These are phyloP conservation scores for Latrodectus hesperus DNA, from an alignment of 2,888 invertebrate species.

Conservation along the genomic window DNA sequence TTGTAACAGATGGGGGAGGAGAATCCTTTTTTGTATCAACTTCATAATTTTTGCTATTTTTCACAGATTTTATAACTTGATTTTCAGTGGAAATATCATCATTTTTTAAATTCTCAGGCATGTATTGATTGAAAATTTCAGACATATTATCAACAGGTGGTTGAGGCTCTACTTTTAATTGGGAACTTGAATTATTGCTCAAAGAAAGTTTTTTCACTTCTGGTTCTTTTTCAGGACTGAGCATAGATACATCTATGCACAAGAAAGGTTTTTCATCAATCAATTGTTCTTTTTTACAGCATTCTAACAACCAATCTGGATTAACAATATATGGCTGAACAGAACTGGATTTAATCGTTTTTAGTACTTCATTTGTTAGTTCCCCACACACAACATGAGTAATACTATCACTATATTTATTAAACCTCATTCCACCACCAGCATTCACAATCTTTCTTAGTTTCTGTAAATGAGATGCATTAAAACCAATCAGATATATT, in stretches of 20 bases:
- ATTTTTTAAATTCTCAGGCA: conserved; percentile 39
- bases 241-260: conserved; percentile 19
- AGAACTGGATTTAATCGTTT: conserved; percentile 71
- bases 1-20: not conserved
- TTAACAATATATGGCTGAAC: conserved; percentile 80
- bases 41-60: not conserved
- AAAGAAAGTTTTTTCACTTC: not conserved
- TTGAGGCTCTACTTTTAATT: conserved; percentile 6
- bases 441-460: conserved; percentile 82
- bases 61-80: not conserved
- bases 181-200: conserved; percentile 17
- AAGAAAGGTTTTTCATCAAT: conserved; percentile 77
- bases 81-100: not conserved
- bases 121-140: conserved; percentile 74
- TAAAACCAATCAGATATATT: conserved; percentile 83
- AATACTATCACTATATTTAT: conserved; percentile 83
- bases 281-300: conserved; percentile 80
- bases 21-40: not conserved
- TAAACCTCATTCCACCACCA: conserved; percentile 88
- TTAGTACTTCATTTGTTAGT: conserved; percentile 72
- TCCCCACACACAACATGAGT: conserved; percentile 88
- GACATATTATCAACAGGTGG: conserved; percentile 71
- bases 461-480: conserved; percentile 80
- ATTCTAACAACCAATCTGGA: conserved; percentile 85
- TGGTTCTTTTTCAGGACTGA: conserved; percentile 47